Conservation (phyloP, 2,888 invertebrate species). For the Pediacus dermestoides region DNA sequence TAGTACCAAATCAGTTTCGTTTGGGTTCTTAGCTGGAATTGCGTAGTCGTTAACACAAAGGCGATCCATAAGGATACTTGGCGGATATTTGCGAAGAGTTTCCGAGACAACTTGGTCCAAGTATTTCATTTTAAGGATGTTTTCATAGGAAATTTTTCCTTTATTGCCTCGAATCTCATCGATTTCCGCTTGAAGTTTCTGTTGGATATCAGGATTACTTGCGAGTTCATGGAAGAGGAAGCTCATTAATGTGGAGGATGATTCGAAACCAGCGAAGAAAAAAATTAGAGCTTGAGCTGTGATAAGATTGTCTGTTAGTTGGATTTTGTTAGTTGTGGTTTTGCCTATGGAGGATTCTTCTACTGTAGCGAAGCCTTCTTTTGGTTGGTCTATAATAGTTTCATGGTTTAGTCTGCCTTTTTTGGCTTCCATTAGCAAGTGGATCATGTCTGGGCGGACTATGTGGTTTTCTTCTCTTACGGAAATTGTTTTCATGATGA, state of each 20-base stretch:
- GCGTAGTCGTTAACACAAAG: constrained; percentile 55
- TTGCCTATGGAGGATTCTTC: constrained; percentile 31
- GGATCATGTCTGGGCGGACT: constrained; percentile 49
- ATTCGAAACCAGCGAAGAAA: constrained; percentile 34
- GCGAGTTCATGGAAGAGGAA: constrained; percentile 32
- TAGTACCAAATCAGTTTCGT: constrained; percentile 37
- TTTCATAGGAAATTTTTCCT: constrained; percentile 20
- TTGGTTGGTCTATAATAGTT: constrained; percentile 13
- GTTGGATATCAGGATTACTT: constrained; percentile 28
- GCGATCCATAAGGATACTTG: constrained; percentile 54
- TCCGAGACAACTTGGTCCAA: constrained; percentile 44
- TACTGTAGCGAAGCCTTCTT: constrained; percentile 34
- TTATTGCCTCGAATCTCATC: constrained; percentile 18
- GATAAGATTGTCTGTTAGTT: constrained; percentile 28
- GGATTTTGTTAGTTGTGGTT: constrained; percentile 11
- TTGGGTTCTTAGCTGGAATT: constrained; percentile 51
- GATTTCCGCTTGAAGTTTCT: constrained; percentile 27
- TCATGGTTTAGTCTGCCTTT: constrained; percentile 41
- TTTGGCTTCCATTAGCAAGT: constrained; percentile 55
- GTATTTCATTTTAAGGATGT: constrained; percentile 27
- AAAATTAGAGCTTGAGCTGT: constrained; percentile 33
- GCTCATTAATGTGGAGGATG: constrained; percentile 22
- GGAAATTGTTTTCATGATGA: constrained; percentile 29
- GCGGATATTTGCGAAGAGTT: constrained; percentile 58
- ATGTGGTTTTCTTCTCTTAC: constrained; percentile 27